Base-by-base conservation (phyloP, 2,113 vertebrate species). In the Callithrix jacchus region DNA sequence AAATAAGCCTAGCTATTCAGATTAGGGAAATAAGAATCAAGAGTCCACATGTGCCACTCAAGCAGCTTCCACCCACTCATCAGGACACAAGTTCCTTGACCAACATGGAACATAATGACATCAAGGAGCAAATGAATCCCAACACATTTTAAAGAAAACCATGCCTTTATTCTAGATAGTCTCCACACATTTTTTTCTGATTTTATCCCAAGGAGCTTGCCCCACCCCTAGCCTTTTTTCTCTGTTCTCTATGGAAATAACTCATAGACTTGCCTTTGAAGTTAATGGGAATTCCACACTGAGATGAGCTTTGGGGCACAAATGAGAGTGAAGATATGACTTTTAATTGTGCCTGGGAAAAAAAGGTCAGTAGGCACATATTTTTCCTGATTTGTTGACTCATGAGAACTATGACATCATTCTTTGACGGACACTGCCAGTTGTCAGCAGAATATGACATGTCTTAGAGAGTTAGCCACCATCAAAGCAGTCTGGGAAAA, bases 211-310 rank as follows among this genome's bases (percentile, higher is more conserved):
- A 82, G 73, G 58, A 66, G 13, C 79, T 64, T 91, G 68, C 74
- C 87, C 61, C 58, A 8, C 25, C 16, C 82, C 37, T 6, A 88
- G 87, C 16, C 77, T 81, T 82, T 92, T 70, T 64, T 8, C 42
- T 89, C 5, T 87, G 49, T 92, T 96, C 81, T 94, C 61, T 89
- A 4, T 95, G 92, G 95, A 88, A 95, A 91, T 87, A 58, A 85
- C 82, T 90, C 73, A 42, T 64, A 68, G n/a, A 66, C 77, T 80
- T 91, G 89, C 89, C 84, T 97, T 97, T 95, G 97, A 97, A 92
- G 92, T 93, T 97, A 93, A 82, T 92, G 87, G 92, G 83, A 79
- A 97, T 97, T 96, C 92, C 84, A 94, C 77, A 64, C 42, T 87
- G 71, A 93, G 95, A 87, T 85, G 92, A 87, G 82, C 86, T 97